Conservation (phyloP, 2,113 vertebrate species). For the Acinonyx jubatus region DNA sequence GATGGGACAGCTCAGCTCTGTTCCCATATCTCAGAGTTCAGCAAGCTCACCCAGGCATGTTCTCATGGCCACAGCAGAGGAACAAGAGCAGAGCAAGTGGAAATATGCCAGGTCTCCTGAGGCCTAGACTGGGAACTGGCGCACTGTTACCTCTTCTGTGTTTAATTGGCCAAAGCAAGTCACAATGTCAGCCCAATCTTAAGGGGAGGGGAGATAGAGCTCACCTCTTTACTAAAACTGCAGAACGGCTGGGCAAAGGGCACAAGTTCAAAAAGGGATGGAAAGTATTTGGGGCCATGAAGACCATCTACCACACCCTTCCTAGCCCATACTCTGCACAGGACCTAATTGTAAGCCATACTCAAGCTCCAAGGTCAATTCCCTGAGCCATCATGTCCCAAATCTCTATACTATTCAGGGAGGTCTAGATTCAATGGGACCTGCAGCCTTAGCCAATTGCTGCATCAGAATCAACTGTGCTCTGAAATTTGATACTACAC, state of each 20-base stretch:
- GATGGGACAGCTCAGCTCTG: background rate
- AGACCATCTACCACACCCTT: background rate
- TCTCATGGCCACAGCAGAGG: background rate
- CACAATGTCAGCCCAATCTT: background rate
- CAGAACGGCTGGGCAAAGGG: background rate
- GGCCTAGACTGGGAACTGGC: background rate
- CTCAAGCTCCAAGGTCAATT: background rate
- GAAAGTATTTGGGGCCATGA: too few species aligned
- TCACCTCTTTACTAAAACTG: background rate
- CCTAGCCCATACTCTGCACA: background rate
- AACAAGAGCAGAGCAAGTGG: background rate
- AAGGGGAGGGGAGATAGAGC: background rate
- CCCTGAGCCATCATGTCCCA: background rate
- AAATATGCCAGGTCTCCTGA: background rate
- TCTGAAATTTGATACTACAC: background rate
- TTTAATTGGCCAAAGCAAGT: background rate
- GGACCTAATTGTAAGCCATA: background rate
- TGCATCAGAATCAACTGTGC: background rate
- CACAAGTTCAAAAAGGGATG: background rate
- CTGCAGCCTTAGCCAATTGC: background rate
- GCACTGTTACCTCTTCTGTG: fast-evolving
- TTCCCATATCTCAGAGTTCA: background rate
- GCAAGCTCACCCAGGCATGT: background rate
- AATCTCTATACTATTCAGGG: background rate
- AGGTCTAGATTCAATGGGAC: background rate